Evolutionary conservation across 2,888 invertebrate genomes (phyloP).

Genomic region (Phrixothrix hirtus): DNA sequence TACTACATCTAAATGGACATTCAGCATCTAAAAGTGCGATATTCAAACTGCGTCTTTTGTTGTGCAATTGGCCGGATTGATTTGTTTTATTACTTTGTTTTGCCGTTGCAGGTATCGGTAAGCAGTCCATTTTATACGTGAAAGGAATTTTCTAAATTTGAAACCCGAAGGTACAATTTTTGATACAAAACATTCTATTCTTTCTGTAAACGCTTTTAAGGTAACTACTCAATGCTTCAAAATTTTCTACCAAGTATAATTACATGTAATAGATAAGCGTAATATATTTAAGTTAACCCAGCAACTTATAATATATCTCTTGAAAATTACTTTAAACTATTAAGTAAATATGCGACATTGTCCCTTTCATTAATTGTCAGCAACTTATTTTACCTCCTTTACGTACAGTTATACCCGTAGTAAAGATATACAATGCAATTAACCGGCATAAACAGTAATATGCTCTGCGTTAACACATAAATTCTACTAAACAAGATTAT

Average conservation of each 20-base stretch:
- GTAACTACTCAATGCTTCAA: too few species aligned
- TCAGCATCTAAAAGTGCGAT: constrained; percentile 23
- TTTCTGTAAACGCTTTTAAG: too few species aligned
- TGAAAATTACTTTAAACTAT: too few species aligned
- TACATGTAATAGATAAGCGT: too few species aligned
- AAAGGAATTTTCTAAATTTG: constrained; percentile 14
- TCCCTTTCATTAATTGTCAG: constrained; percentile 7
- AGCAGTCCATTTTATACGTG: constrained; percentile 22
- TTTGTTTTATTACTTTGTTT: constrained; percentile 26
- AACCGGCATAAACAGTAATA: constrained; percentile 24
- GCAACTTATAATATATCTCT: too few species aligned
- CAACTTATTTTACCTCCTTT: constrained; percentile 7
- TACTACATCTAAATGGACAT: constrained; percentile 28
- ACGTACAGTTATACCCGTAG: constrained; percentile 9
- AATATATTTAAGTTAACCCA: too few species aligned
- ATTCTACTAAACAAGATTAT: constrained; percentile 27
- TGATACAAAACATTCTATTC: too few species aligned
- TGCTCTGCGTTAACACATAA: constrained; percentile 22
- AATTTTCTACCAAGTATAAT: too few species aligned
- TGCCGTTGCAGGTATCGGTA: constrained; percentile 16
- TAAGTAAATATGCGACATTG: too few species aligned
- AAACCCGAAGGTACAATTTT: neutral
- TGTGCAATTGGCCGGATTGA: constrained; percentile 26
- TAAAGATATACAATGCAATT: constrained; percentile 22
- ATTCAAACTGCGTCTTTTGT: constrained; percentile 26